A percentile compares a stretch with the other conserved stretches of the same genome.
Evolutionary conservation across 2,888 invertebrate species (phyloP).

Genomic region (Callyntrura guangdongensis): DNA sequence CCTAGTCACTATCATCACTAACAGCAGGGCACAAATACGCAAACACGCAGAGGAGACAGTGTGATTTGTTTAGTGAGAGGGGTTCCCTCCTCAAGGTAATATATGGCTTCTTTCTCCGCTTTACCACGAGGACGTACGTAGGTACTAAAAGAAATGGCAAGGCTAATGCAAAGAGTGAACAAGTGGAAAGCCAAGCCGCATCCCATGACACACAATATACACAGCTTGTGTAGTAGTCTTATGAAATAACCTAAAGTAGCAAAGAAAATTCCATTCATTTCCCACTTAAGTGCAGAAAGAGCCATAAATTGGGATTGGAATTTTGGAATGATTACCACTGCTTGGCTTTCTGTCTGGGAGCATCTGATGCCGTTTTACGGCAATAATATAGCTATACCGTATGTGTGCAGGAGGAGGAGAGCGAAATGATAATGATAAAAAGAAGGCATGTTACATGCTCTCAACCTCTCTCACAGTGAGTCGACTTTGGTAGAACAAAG

Average conservation of each 20-base stretch:
- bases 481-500: background rate
- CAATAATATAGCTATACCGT: conserved; percentile 8
- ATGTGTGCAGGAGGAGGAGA: conserved; percentile 6
- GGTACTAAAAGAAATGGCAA: conserved; percentile 62
- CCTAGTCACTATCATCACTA: conserved; percentile 61
- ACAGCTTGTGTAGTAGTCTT: conserved; percentile 35
- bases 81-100: conserved; percentile 64
- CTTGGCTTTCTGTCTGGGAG: conserved; percentile 46
- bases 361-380: conserved; percentile 27
- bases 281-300: conserved; percentile 75
- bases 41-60: background rate
- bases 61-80: conserved; percentile 64
- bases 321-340: conserved; percentile 59
- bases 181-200: conserved; percentile 50
- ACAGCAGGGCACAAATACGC: conserved; percentile 32
- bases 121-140: background rate
- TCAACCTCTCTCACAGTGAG: background rate
- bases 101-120: conserved; percentile 54
- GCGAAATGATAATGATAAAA: conserved; percentile 49
- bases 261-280: conserved; percentile 74
- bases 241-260: conserved; percentile 47
- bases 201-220: conserved; percentile 7
- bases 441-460: conserved; percentile 49
- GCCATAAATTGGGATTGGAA: conserved; percentile 76
- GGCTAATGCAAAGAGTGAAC: conserved; percentile 50